Conservation (phyloP, 2,113 vertebrate species). For the Paedocypris sp. region DNA sequence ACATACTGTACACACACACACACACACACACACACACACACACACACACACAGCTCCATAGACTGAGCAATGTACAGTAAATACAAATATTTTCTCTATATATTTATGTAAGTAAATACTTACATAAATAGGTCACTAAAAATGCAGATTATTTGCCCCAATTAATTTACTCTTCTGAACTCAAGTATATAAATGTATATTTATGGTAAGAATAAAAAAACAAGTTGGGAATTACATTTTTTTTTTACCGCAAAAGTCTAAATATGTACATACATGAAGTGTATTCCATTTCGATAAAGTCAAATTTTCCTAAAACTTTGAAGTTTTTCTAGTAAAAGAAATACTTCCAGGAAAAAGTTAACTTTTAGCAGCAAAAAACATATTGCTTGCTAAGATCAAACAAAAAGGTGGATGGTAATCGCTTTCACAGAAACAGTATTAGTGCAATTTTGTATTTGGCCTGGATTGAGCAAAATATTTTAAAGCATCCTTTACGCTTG, state of each 20-base stretch:
- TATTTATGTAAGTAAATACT: not conserved
- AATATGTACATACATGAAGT: too few relatives aligned
- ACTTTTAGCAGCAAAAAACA: too few relatives aligned
- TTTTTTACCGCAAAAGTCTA: too few relatives aligned
- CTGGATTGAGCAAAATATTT: not conserved
- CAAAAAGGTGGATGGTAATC: too few relatives aligned
- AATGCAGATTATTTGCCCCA: slow-evolving; percentile 15
- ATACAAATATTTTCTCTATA: slow-evolving; percentile 21
- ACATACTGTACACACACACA: not conserved
- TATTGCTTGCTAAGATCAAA: too few relatives aligned
- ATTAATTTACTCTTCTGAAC: not conserved
- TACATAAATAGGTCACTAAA: slow-evolving; percentile 27
- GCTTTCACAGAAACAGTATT: not conserved
- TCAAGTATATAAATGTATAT: not conserved
- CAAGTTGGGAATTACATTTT: too few relatives aligned
- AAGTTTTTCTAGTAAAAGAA: too few relatives aligned
- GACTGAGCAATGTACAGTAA: slow-evolving; percentile 13
- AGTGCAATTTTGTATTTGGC: not conserved
- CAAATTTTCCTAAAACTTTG: too few relatives aligned
- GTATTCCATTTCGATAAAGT: too few relatives aligned
- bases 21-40: not conserved
- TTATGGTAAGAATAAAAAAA: not conserved
- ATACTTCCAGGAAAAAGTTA: too few relatives aligned
- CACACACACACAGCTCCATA: not conserved
- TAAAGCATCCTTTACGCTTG: not conserved